These are phyloP conservation scores for Resseliella maxima DNA, from an alignment of 2,888 invertebrate genomes.

Conservation along the genomic window DNA sequence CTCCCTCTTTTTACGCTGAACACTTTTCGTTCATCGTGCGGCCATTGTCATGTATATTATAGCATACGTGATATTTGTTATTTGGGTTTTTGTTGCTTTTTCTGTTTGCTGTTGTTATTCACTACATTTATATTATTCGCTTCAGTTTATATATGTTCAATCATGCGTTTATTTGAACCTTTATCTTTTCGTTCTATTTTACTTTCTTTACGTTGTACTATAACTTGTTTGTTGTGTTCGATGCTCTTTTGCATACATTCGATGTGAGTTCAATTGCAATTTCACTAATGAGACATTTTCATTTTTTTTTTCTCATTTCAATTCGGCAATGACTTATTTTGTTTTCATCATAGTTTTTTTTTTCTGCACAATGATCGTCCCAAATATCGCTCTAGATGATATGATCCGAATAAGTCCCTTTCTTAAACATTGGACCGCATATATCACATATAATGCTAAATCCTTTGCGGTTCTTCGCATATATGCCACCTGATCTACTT, in stretches of 20 bases:
- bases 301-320: too few relatives aligned
- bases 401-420: too few relatives aligned
- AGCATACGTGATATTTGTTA: background rate
- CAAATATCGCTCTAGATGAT: too few relatives aligned
- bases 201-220: background rate
- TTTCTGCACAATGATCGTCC: too few relatives aligned
- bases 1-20: slow-evolving; percentile 17
- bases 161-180: background rate
- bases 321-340: too few relatives aligned
- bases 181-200: slow-evolving; percentile 15
- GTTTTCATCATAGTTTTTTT: too few relatives aligned
- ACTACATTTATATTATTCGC: background rate
- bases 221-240: background rate
- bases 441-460: too few relatives aligned
- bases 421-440: too few relatives aligned
- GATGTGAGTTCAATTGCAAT: background rate
- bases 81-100: background rate
- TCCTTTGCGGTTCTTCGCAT: too few relatives aligned
- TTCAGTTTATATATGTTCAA: slow-evolving; percentile 23
- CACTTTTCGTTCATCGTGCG: background rate
- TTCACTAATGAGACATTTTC: background rate
- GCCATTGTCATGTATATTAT: background rate
- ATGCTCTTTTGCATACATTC: background rate
- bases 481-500: too few relatives aligned
- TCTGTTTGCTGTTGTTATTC: background rate